These are phyloP conservation scores for Pseudochirops corinnae DNA, from an alignment of 2,797 vertebrate species.

Conservation along the genomic window DNA sequence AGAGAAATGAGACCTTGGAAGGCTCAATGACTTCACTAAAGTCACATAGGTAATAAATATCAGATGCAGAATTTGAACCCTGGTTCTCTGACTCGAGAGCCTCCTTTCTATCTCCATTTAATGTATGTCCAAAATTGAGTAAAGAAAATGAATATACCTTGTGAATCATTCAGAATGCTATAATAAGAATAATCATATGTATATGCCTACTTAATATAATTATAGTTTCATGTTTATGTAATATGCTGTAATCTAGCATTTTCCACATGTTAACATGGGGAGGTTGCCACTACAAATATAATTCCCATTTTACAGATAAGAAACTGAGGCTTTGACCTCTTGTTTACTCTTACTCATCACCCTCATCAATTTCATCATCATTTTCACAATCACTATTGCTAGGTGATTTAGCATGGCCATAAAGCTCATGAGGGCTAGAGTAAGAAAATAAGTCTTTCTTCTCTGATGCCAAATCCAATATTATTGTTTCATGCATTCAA, in stretches of 20 bases:
- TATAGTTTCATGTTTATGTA: neutral
- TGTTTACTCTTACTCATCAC: neutral
- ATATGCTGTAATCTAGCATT: neutral
- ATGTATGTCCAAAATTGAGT: neutral
- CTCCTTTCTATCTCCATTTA: neutral
- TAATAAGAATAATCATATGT: neutral
- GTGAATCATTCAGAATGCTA: neutral
- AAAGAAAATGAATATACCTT: neutral
- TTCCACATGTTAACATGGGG: neutral
- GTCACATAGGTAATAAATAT: neutral
- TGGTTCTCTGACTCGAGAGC: neutral
- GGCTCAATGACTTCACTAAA: neutral
- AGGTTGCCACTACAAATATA: neutral
- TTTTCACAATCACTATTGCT: neutral
- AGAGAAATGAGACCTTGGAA: neutral
- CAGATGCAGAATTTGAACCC: neutral
- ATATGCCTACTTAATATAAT: neutral
- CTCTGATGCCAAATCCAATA: neutral
- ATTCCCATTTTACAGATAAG: neutral
- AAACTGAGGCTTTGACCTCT: neutral
- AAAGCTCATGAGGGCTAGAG: neutral
- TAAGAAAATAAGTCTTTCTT: neutral
- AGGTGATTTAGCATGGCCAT: neutral
- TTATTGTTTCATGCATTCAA: neutral
- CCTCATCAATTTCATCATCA: neutral